Evolutionary conservation across 2,888 invertebrate species (phyloP), one percentile per base, ranked within the genome.

Genomic region (Yponomeuta malinellus): DNA sequence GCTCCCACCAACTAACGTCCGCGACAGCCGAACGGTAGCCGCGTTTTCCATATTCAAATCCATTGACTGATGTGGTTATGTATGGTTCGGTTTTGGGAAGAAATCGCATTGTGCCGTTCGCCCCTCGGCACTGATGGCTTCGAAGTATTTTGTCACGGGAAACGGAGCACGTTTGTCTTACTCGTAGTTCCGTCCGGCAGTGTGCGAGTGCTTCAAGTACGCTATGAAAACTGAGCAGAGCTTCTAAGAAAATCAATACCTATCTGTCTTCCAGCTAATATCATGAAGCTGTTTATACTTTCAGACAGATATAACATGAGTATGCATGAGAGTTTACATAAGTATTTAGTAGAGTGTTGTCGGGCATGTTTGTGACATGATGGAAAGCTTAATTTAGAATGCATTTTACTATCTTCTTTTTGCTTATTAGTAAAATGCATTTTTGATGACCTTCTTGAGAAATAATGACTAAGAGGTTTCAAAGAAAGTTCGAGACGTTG

Each of bases 41-140:
- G 66, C 71, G 77, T 80, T 79, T 79, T 80, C 79, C 79, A 78
- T 78, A 81, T 82, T 82, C 80, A 80, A 83, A 82, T 82, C 79
- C 79, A 79, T 81, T 78, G 76, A 76, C 76, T 77, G 76, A 77
- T 77, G 43, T 43, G 74, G 75, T 23, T 63, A 8, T 43, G n/a
- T 63, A 8, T 52, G 12, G 65, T 37, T 64, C 23, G 52, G n/a
- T 59, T 29, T 63, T 15, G 5, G 63, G 33, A 37, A 52, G 68
- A 72, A 64, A 71, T 70, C 69, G 68, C 63, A 68, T 71, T 63
- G 71, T 68, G 10, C 63, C 31, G 64, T 68, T 71, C 33, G 67
- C 10, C 64, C 66, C 69, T 71, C 72, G 71, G 63, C 68, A 71
- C 31, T 9, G 66, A 59, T 4, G 4, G 33, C 15, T 64, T 59